These are phyloP conservation scores for Molossus molossus DNA, from an alignment of 2,797 vertebrate species.

Conservation along the genomic window DNA sequence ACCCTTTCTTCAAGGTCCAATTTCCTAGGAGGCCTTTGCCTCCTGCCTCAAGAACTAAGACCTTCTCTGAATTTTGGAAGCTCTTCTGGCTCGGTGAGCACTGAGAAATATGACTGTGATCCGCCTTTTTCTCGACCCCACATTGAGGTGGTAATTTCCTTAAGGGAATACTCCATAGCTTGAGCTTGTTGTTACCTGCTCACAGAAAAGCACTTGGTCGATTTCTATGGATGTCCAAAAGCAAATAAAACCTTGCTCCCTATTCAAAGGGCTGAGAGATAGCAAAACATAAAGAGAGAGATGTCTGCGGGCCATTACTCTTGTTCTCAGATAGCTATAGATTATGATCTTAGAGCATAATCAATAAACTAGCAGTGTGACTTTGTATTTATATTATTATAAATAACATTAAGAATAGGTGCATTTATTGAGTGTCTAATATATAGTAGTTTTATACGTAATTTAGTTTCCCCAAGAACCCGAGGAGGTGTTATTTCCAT, in stretches of 20 bases:
- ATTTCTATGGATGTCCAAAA: constrained; percentile 61
- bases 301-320: constrained; percentile 53
- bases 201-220: background rate
- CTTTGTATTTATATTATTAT: constrained; percentile 66
- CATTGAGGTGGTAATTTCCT: background rate
- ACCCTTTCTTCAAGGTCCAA: background rate
- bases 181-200: constrained; percentile 6
- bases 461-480: background rate
- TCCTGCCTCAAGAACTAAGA: background rate
- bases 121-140: background rate
- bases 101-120: background rate
- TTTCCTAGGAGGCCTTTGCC: background rate
- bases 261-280: constrained; percentile 53
- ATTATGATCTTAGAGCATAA: constrained; percentile 64
- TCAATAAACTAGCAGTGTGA: constrained; percentile 46
- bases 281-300: constrained; percentile 62
- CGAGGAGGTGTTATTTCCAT: background rate
- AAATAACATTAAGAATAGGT: constrained; percentile 64
- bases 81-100: background rate
- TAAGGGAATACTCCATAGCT: background rate
- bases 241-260: constrained; percentile 67
- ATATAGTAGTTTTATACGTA: constrained; percentile 2
- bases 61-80: background rate
- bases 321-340: constrained; percentile 60
- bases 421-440: constrained; percentile 51